A percentile compares a stretch with the other conserved stretches of the same genome.
These are phyloP conservation scores for Conops quadrifasciatus DNA, from an alignment of 2,888 invertebrate genomes.

Conservation along the genomic window DNA sequence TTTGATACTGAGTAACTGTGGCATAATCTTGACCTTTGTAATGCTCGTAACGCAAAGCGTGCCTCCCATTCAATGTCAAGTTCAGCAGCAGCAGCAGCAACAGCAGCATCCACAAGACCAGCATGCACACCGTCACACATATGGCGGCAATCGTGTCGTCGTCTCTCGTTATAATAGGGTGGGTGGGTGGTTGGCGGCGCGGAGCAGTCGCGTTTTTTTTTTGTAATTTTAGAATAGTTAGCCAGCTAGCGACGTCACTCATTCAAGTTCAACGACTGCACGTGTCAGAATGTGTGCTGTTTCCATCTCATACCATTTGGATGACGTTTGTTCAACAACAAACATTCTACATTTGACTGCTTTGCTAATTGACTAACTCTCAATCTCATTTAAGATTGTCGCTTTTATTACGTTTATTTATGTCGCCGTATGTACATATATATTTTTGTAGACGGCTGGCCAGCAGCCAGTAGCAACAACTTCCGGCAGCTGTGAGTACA, in stretches of 20 bases:
- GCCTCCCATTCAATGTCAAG: constrained; percentile 16
- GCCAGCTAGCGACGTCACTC: not conserved
- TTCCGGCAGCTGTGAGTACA: constrained; percentile 31
- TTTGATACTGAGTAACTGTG: not conserved
- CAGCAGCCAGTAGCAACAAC: too few relatives aligned
- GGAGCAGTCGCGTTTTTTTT: not conserved
- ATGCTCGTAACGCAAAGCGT: not conserved
- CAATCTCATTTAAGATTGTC: not conserved
- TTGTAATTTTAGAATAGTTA: not conserved
- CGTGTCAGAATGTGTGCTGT: not conserved
- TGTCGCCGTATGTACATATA: not conserved
- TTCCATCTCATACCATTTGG: not conserved
- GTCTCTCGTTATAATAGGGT: constrained; percentile 21
- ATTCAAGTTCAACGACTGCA: constrained; percentile 13
- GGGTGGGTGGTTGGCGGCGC: not conserved
- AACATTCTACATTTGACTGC: too few relatives aligned
- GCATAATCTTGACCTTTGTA: not conserved
- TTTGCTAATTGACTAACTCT: not conserved
- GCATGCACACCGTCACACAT: not conserved
- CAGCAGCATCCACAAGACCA: constrained; percentile 9
- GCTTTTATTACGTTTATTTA: not conserved
- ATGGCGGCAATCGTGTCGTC: not conserved
- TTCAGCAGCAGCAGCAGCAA: constrained; percentile 2
- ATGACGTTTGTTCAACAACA: not conserved
- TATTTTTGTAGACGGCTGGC: constrained; percentile 6